Evolutionary conservation across 2,113 vertebrate species (phyloP), one percentile per base, ranked within the genome.

Genomic region (Ceyx cyanopectus): DNA sequence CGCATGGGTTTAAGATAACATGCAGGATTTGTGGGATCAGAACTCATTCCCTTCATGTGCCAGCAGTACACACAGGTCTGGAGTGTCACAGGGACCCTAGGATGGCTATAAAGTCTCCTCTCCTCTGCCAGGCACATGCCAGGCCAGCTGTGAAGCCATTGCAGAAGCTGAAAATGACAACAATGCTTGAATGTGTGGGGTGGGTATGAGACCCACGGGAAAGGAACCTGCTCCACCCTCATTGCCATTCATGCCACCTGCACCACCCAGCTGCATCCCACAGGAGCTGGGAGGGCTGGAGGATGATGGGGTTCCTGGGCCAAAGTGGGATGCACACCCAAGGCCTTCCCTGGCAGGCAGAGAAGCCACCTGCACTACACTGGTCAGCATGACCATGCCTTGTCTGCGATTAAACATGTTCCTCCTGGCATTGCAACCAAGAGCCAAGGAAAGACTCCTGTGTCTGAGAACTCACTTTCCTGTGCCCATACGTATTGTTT

Each of bases 21-120:
- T 0, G 0, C 0, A 1, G 51, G 2, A 12, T 6, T 0, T 2
- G 17, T 43, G 6, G 51, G 45, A 41, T 48, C 30, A 24, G 23
- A 43, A 19, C 51, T 48, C 2, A 0, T 16, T 85, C 41, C 54
- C 30, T 66, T 15, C 1, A 0, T 22, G 61, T 75, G 69, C 58
- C 10, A 2, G 40, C 67, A 61, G 76, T 40, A 34, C 26, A 2
- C 20, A 5, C 1, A 2, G 63, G 29, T 41, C 68, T 58, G 62
- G 14, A 51, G 82, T 1, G 1, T 34, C 14, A 0, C 5, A 17
- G 79, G 57, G 6, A 8, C 61, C 29, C 50, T 17, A 45, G 6
- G 8, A 4, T n/a, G 37, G 27, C 37, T 60, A n/a, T 14, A 32
- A 14, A 41, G 54, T 26, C 22, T 62, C 11, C 24, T 60, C 7